Evolutionary conservation across 2,888 invertebrate species (phyloP), one percentile per base, ranked within the genome.

Genomic region (Gortyna flavago): DNA sequence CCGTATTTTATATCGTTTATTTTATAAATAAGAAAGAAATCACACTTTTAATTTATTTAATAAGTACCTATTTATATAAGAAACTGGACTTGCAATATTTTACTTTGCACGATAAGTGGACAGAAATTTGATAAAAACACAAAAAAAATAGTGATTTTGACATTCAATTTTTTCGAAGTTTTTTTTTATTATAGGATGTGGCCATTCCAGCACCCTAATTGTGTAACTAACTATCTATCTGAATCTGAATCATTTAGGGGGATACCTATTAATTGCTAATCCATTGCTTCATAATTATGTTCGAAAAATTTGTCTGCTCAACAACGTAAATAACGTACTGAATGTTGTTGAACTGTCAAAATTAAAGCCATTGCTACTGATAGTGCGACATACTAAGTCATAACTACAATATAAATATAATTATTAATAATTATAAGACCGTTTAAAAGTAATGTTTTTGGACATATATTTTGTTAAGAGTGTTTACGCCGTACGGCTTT

Each of bases 41-140:
- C 84, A 83, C 59, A 70, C 79, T 77, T 79, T 69, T 25, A 1
- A 13, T 72, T 54, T 72, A 75, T 61, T 77, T 71, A 13, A n/a
- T 59, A 70, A 32, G 32, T 38, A 66, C 38, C 25, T 78, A 44
- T 16, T 48, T 75, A 48, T 70, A 51, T 61, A 54, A 29, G 9
- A 73, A 76, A 62, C 25, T 1, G 5, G 4, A 72, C 25, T 9
- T 62, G 75, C 48, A 44, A 72, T 66, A 70, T 66, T 68, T 79
- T 65, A 70, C 38, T 67, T 48, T 80, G 86, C 88, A 86, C 87
- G 76, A 59, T 25, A 32, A 25, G 41, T 5, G 48, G 51, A 48
- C 32, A 51, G 75, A 72, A 77, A 72, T 80, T 72, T 88, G 71
- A 72, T 86, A 77, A 83, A 75, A 71, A 70, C 13, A 21, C 5